These are phyloP conservation scores for Odocoileus hemionus DNA, from an alignment of 2,113 vertebrate species.

Conservation along the genomic window DNA sequence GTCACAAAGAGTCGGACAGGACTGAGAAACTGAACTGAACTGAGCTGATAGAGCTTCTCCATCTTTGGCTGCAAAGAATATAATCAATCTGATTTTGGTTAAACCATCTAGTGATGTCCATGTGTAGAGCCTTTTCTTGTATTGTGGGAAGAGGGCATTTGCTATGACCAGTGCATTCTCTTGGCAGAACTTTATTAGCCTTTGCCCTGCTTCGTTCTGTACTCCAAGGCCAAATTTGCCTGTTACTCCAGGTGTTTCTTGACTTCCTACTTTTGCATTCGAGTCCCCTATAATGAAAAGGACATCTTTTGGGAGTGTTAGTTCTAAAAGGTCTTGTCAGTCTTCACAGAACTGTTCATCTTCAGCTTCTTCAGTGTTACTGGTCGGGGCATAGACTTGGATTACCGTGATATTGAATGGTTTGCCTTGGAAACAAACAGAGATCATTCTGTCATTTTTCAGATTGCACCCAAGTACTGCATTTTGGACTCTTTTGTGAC, in stretches of 20 bases:
- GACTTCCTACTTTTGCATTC: neutral
- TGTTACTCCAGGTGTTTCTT: neutral
- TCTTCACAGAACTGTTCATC: neutral
- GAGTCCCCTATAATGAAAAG: neutral
- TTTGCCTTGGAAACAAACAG: neutral
- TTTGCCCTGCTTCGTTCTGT: neutral
- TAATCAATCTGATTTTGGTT: neutral
- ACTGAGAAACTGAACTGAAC: no score
- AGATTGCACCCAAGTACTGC: neutral
- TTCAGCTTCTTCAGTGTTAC: neutral
- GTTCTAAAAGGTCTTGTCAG: neutral
- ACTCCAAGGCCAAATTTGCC: neutral
- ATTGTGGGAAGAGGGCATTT: neutral
- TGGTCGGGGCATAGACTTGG: accelerated
- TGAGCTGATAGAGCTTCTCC: neutral
- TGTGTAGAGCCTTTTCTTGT: neutral
- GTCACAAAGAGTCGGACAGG: no score
- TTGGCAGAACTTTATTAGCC: neutral
- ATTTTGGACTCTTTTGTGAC: neutral
- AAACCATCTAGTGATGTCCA: neutral
- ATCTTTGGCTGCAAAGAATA: neutral
- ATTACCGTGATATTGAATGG: neutral
- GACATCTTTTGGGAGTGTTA: neutral
- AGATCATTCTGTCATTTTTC: neutral
- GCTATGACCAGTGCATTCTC: accelerated